These are phyloP conservation scores for Cricetomys ansorgei DNA, from an alignment of 2,113 vertebrate species.

Conservation along the genomic window DNA sequence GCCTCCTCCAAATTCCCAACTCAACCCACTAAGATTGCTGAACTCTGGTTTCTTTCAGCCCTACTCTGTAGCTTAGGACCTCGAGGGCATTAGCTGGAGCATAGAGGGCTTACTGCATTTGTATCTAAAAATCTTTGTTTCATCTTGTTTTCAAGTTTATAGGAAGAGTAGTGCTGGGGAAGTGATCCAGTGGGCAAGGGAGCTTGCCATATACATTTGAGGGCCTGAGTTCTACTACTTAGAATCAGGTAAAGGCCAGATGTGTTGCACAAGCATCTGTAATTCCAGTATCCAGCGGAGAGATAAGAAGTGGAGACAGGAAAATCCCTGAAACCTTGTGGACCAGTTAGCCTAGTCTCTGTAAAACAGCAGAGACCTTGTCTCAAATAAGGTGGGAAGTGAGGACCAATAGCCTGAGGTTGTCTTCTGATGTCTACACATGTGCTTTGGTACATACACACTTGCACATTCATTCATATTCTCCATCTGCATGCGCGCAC, in stretches of 20 bases:
- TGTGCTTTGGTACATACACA: background rate
- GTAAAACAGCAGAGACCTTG: background rate
- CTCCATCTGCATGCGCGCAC: background rate
- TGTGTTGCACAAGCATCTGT: background rate
- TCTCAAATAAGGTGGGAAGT: background rate
- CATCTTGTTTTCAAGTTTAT: background rate
- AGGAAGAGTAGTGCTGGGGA: background rate
- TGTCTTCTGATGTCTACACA: background rate
- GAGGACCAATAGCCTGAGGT: background rate
- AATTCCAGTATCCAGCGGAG: background rate
- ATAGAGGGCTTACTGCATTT: background rate
- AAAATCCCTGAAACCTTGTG: background rate
- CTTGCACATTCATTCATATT: background rate
- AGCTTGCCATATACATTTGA: background rate
- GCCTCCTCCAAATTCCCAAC: background rate
- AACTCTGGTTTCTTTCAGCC: background rate
- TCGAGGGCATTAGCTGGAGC: background rate
- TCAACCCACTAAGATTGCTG: background rate
- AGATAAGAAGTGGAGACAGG: background rate
- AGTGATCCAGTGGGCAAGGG: background rate
- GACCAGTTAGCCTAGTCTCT: background rate
- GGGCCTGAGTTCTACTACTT: background rate
- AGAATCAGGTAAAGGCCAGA: background rate
- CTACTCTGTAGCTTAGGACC: background rate
- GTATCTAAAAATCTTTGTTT: conserved; percentile 25